Conservation (phyloP, 2,888 invertebrate genomes). For the Drosophila leonis region DNA sequence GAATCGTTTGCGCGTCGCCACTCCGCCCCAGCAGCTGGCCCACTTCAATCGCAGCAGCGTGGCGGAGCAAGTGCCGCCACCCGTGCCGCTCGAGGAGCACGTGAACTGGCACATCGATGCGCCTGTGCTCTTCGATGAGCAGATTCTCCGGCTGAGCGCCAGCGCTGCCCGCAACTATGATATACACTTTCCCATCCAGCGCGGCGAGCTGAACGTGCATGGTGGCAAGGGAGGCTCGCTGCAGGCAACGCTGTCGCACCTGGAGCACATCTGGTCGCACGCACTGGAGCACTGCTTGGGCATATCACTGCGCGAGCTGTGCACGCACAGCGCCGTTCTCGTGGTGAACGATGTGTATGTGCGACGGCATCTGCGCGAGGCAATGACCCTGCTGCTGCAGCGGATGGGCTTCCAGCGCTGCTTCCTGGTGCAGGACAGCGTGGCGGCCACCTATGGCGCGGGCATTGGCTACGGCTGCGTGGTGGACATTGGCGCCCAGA, state of each 20-base stretch:
- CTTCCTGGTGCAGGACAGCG: slow-evolving; percentile 89
- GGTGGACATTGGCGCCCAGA: slow-evolving; percentile 97
- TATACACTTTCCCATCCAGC: slow-evolving; percentile 94
- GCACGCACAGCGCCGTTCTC: slow-evolving; percentile 94
- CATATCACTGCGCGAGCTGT: slow-evolving; percentile 89
- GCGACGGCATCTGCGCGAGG: slow-evolving; percentile 92
- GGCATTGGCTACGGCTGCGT: slow-evolving; percentile 95
- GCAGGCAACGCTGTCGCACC: slow-evolving; percentile 92
- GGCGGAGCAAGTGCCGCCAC: slow-evolving; percentile 88
- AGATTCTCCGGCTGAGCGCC: slow-evolving; percentile 65
- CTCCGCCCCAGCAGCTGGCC: slow-evolving; percentile 95
- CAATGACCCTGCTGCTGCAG: slow-evolving; percentile 92
- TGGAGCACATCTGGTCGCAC: slow-evolving; percentile 95
- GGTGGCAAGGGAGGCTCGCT: slow-evolving; percentile 93
- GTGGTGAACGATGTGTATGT: slow-evolving; percentile 96
- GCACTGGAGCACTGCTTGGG: slow-evolving; percentile 91
- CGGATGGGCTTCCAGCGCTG: slow-evolving; percentile 95
- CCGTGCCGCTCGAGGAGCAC: slow-evolving; percentile 26
- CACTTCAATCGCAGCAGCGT: slow-evolving; percentile 93
- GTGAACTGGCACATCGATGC: slow-evolving; percentile 39
- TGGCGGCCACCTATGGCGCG: slow-evolving; percentile 94
- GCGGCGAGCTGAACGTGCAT: slow-evolving; percentile 96
- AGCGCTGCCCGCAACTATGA: slow-evolving; percentile 90
- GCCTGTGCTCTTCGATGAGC: slow-evolving; percentile 64
- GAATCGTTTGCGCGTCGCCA: slow-evolving; percentile 92